Percentiles rank a stretch among this genome's conserved stretches.
Evolutionary conservation across 37 sponge, comb jelly and placozoan species (phyloP).

Genomic region (Bolinopsis microptera): DNA sequence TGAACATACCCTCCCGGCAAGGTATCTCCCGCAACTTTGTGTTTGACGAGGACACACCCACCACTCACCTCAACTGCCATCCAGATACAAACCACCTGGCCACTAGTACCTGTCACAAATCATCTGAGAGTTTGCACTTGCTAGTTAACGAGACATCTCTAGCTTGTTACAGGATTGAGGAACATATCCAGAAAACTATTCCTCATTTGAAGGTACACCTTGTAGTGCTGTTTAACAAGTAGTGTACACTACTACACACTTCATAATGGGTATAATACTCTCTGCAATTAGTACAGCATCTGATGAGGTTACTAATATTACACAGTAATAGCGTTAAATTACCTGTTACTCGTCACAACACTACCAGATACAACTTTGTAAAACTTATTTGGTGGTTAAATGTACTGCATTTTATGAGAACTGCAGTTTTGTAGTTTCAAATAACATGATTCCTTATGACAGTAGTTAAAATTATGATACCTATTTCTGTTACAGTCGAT

Average conservation of each 20-base stretch:
- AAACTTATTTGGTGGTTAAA: too few relatives aligned
- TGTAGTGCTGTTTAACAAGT: neutral
- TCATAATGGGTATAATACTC: too few relatives aligned
- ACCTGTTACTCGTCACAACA: too few relatives aligned
- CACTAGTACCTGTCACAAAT: neutral
- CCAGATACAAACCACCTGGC: neutral
- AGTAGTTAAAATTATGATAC: too few relatives aligned
- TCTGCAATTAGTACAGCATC: too few relatives aligned
- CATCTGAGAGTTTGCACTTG: conserved; percentile 29
- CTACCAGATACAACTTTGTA: too few relatives aligned
- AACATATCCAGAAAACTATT: conserved; percentile 47
- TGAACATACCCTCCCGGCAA: neutral
- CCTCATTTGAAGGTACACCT: conserved; percentile 43
- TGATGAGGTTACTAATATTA: too few relatives aligned
- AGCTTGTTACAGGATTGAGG: conserved; percentile 44
- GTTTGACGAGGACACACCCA: conserved; percentile 29
- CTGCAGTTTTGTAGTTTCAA: too few relatives aligned
- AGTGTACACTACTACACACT: too few relatives aligned
- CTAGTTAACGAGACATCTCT: conserved; percentile 58
- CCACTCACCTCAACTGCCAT: conserved; percentile 15
- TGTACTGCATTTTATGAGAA: too few relatives aligned
- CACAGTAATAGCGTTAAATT: too few relatives aligned
- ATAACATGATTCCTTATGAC: too few relatives aligned
- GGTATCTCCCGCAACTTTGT: conserved; percentile 4
- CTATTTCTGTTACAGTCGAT: conserved; percentile 25